phyloP scores from a whole-genome alignment of 1,140 invertebrate genomes.

The Penaeus indicus region DNA sequence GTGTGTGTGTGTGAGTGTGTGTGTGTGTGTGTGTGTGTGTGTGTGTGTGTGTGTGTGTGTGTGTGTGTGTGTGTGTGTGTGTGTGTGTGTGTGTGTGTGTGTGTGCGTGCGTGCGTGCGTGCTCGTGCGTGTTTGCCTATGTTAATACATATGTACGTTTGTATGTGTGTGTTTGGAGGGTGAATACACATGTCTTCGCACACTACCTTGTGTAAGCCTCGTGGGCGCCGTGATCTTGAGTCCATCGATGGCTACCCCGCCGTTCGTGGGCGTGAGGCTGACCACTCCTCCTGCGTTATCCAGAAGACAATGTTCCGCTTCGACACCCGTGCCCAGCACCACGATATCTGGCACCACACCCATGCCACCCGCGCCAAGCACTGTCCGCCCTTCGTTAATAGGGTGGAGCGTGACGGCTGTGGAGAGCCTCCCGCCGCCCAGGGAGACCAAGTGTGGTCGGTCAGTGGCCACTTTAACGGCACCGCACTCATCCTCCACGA shows the following conservation, averaged over 20 bases:
- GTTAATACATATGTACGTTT: too few relatives aligned
- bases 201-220: constrained; percentile 81
- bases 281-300: constrained; percentile 85
- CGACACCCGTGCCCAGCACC: constrained; percentile 84
- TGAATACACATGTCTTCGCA: too few relatives aligned
- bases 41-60: too few relatives aligned
- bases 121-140: too few relatives aligned
- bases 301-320: constrained; percentile 85
- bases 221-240: constrained; percentile 76
- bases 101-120: too few relatives aligned
- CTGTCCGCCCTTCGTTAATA: constrained; percentile 79
- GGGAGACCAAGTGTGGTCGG: constrained; percentile 88
- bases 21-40: too few relatives aligned
- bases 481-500: constrained; percentile 74
- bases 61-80: too few relatives aligned
- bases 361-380: constrained; percentile 74
- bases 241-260: constrained; percentile 79
- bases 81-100: too few relatives aligned
- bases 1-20: too few relatives aligned
- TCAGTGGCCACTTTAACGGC: constrained; percentile 85
- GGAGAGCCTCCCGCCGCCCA: constrained; percentile 87
- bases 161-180: too few relatives aligned
- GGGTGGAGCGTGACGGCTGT: constrained; percentile 91
- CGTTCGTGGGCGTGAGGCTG: constrained; percentile 82
- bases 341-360: constrained; percentile 81